These are phyloP conservation scores for Trachelus stipa DNA, from an alignment of 2,888 invertebrate genomes.

Conservation along the genomic window DNA sequence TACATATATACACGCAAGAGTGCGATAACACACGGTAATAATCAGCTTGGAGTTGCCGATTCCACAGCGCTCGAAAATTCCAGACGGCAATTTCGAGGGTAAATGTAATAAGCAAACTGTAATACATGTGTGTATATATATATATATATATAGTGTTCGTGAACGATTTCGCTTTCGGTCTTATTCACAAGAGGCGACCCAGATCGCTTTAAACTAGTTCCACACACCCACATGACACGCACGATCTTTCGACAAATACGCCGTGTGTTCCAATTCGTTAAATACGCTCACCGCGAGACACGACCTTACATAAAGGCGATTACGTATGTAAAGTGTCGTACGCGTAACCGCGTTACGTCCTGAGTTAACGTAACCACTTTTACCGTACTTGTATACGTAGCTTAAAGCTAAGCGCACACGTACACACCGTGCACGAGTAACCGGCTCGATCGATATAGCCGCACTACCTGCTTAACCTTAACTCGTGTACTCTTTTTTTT, in stretches of 20 bases:
- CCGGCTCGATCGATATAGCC: background rate
- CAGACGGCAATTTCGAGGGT: background rate
- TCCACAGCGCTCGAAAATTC: background rate
- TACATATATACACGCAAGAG: background rate
- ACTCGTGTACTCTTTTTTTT: background rate
- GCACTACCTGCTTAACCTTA: background rate
- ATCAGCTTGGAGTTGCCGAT: background rate
- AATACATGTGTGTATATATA: too few species aligned
- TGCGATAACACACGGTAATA: background rate
- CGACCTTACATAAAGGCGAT: conserved; percentile 8
- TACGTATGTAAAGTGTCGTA: background rate
- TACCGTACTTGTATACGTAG: background rate
- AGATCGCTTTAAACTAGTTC: background rate
- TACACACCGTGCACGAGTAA: background rate
- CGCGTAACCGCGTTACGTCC: conserved; percentile 1
- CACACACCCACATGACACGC: background rate
- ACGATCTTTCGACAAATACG: conserved; percentile 2
- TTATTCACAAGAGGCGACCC: background rate
- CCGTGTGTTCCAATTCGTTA: background rate
- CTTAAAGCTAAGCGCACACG: background rate
- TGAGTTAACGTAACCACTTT: background rate
- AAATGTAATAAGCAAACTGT: too few species aligned
- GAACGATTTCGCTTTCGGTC: background rate
- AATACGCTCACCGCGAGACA: background rate
- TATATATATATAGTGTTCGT: background rate